Evolutionary conservation across 2,888 invertebrate species (phyloP), one percentile per base, ranked within the genome.

Genomic region (Lasioglossum oenotherae): DNA sequence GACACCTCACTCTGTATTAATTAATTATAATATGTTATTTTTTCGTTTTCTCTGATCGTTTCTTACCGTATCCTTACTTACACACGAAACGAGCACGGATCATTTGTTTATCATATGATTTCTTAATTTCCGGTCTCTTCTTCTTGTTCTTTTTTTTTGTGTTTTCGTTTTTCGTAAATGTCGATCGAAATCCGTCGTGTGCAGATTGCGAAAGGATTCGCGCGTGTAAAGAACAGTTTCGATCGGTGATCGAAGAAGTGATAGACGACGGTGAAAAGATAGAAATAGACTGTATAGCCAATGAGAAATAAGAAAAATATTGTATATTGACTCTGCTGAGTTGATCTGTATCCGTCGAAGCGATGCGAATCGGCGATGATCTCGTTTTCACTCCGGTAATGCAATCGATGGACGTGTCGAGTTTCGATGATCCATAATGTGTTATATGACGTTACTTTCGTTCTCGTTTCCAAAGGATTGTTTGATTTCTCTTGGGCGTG

Each of bases 241-340:
- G 81, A 27, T 76, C 41, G 44, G 38, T 46, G 78, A 77, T 74
- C 80, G 44, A 67, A 46, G 75, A 82, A 78, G 76, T 80, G 81
- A 67, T 75, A 67, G 67, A 79, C 74, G 78, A 71, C 82, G 83
- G 79, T 78, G 82, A 86, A 84, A 87, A 89, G 90, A 89, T 89
- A 90, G 86, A 89, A 88, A 88, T 81, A 88, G 86, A 67, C 72
- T 31, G 71, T 83, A 23, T 83, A 88, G 87, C 79, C 87, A 88
- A 88, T 90, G 90, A 92, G 87, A 91, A 90, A 91, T 92, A 93
- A 92, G 92, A 93, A 93, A 92, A 93, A 93, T 93, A 92, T 92
- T 80, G 87, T 91, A 90, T 89, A 91, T 91, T 88, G 80, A 87
- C 80, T 85, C 84, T 90, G 80, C 86, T 86, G 87, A 80, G 76